These are phyloP conservation scores for Lochmaea crataegi DNA, from an alignment of 2,888 invertebrate species.

Conservation along the genomic window DNA sequence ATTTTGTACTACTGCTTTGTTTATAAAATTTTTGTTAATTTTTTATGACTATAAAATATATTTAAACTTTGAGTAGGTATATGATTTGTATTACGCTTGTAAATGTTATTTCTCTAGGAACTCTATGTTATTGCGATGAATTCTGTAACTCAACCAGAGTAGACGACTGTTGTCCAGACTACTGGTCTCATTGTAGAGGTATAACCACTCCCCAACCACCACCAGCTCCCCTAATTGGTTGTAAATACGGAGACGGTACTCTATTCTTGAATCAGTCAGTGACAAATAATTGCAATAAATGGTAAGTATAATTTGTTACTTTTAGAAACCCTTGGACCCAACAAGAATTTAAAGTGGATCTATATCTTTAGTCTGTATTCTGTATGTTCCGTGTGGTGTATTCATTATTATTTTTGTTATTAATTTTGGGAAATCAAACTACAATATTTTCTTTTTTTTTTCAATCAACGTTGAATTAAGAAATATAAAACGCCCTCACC, in stretches of 20 bases:
- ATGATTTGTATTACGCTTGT: neutral
- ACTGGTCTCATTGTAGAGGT: slow-evolving; percentile 75
- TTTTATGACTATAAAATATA: too few species aligned
- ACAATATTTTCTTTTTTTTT: too few species aligned
- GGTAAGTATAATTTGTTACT: slow-evolving; percentile 67
- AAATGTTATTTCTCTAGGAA: slow-evolving; percentile 67
- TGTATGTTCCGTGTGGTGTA: too few species aligned
- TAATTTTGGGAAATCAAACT: too few species aligned
- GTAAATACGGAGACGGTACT: slow-evolving; percentile 66
- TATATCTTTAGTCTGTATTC: too few species aligned
- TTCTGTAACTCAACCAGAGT: slow-evolving; percentile 83
- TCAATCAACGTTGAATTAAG: too few species aligned
- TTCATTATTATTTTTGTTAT: too few species aligned
- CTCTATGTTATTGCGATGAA: slow-evolving; percentile 93
- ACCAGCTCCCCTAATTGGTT: slow-evolving; percentile 47
- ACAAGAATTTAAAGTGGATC: too few species aligned
- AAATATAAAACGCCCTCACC: too few species aligned
- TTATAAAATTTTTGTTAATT: too few species aligned
- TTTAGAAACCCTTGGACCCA: neutral
- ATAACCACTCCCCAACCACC: slow-evolving; percentile 39
- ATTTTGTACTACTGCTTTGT: too few species aligned
- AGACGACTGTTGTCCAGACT: slow-evolving; percentile 96
- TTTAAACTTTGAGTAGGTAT: too few species aligned
- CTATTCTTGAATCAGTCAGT: slow-evolving; percentile 67
- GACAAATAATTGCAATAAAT: slow-evolving; percentile 78